A percentile compares a stretch with the other conserved stretches of the same genome.
These are phyloP conservation scores for Drosophila macrothrix DNA, from an alignment of 2,888 invertebrate species.

Conservation along the genomic window DNA sequence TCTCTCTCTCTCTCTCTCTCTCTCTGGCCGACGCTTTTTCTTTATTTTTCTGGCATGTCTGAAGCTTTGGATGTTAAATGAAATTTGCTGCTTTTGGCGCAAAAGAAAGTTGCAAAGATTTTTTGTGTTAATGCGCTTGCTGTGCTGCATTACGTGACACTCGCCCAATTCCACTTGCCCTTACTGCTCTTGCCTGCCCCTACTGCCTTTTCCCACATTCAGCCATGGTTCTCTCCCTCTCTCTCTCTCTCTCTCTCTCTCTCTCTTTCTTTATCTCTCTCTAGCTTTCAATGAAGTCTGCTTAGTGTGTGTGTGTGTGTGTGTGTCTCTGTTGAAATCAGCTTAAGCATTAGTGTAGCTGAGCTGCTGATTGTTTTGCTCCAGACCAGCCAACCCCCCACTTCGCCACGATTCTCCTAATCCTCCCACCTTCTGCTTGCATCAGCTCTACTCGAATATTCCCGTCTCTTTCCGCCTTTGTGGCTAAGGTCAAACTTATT, in stretches of 20 bases:
- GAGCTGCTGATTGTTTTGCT: constrained; percentile 51
- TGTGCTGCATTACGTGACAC: constrained; percentile 70
- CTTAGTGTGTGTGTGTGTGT: constrained; percentile 39
- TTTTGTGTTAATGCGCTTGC: constrained; percentile 75
- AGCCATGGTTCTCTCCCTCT: background rate
- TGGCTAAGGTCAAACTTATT: constrained; percentile 80
- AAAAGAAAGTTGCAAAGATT: constrained; percentile 80
- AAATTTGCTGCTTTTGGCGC: constrained; percentile 79
- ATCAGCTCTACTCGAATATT: background rate
- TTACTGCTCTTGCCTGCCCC: background rate
- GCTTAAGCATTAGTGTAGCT: constrained; percentile 73
- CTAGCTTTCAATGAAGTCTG: constrained; percentile 70
- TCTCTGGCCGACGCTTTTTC: background rate
- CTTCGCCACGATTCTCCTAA: background rate
- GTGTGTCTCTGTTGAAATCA: constrained; percentile 67
- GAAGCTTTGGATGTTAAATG: constrained; percentile 70
- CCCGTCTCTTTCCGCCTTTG: constrained; percentile 49
- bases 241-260: background rate
- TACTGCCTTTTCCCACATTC: background rate
- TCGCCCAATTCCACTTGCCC: constrained; percentile 37
- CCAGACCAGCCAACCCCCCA: constrained; percentile 33
- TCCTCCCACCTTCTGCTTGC: background rate
- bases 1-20: background rate
- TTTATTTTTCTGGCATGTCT: constrained; percentile 36
- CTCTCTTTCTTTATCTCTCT: constrained; percentile 1